These are phyloP conservation scores for Euproctis similis DNA, from an alignment of 2,888 invertebrate species.

Conservation along the genomic window DNA sequence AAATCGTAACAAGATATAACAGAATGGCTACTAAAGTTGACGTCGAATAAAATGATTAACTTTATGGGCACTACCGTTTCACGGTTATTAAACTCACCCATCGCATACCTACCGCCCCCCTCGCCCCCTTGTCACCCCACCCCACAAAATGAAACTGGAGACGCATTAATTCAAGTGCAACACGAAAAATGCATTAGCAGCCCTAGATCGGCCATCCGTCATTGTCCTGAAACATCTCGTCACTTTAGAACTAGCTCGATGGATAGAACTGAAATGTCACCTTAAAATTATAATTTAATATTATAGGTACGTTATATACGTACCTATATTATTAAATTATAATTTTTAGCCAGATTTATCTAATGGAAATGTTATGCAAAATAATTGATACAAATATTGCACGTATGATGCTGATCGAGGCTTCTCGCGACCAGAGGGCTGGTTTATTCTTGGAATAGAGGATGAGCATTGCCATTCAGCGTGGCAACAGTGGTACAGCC, in stretches of 20 bases:
- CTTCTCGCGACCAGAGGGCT: too few species aligned
- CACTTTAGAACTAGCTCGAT: slow-evolving; percentile 14
- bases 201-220: slow-evolving; percentile 49
- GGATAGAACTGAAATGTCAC: slow-evolving; percentile 11
- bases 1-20: slow-evolving; percentile 24
- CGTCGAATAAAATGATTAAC: slow-evolving; percentile 33
- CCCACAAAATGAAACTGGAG: slow-evolving; percentile 37
- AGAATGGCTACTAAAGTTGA: slow-evolving; percentile 23
- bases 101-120: slow-evolving; percentile 23
- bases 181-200: slow-evolving; percentile 74
- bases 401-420: too few species aligned
- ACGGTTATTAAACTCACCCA: slow-evolving; percentile 40
- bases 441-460: too few species aligned
- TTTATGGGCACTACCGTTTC: slow-evolving; percentile 37
- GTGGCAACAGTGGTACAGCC: too few species aligned
- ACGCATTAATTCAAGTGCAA: slow-evolving; percentile 73
- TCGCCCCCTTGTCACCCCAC: too few species aligned
- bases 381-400: too few species aligned
- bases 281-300: too few species aligned
- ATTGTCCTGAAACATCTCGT: slow-evolving; percentile 45
- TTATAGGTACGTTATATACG: too few species aligned
- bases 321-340: too few species aligned
- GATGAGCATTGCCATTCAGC: too few species aligned
- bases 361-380: too few species aligned
- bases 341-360: too few species aligned